These are phyloP conservation scores for Pseudopodoces humilis DNA, from an alignment of 2,113 vertebrate species.

Conservation along the genomic window DNA sequence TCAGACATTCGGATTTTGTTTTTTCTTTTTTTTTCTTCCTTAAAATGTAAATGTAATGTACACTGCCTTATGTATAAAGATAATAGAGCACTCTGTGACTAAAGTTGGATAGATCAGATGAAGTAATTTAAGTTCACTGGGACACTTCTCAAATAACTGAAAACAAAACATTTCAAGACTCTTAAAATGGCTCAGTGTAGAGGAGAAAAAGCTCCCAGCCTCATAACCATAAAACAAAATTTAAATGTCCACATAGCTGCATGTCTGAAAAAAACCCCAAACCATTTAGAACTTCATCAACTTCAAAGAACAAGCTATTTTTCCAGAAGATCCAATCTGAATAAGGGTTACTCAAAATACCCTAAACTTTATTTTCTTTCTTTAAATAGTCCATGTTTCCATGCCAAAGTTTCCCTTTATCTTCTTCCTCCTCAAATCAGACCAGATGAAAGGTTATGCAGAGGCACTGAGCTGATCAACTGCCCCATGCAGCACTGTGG, in stretches of 20 bases:
- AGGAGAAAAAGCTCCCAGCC: not conserved
- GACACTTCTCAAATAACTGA: not conserved
- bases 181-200: not conserved
- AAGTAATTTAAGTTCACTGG: not conserved
- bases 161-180: not conserved
- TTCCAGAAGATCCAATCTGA: not conserved
- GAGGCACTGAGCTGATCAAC: not conserved
- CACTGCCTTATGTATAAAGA: not conserved
- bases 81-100: not conserved
- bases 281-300: not conserved
- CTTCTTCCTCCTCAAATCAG: not conserved
- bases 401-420: not conserved
- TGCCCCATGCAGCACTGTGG: not conserved
- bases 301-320: not conserved
- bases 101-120: not conserved
- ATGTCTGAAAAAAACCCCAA: not conserved
- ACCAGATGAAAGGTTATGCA: not conserved
- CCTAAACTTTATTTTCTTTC: not conserved
- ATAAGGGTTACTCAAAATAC: not conserved
- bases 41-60: not conserved
- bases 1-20: not conserved
- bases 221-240: not conserved
- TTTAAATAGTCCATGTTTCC: not conserved
- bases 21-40: too few species aligned
- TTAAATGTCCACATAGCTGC: not conserved